These are phyloP conservation scores for Girardia tigrina DNA, from an alignment of 2,888 invertebrate species.

Conservation along the genomic window DNA sequence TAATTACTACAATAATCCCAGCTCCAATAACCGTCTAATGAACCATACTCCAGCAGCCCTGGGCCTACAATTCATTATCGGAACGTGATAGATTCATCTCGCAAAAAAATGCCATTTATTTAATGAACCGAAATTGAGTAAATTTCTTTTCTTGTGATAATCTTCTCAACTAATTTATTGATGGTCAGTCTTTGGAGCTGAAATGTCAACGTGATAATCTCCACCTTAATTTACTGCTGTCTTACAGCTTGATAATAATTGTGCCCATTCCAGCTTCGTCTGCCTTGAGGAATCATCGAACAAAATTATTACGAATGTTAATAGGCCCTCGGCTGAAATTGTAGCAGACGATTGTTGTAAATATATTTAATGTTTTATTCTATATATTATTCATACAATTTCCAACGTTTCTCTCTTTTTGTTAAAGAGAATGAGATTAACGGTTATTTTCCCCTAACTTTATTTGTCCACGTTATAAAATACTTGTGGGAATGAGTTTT, in stretches of 20 bases:
- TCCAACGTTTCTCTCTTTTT: conserved; percentile 14
- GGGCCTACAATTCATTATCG: conserved; percentile 9
- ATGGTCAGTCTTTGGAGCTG: conserved; percentile 23
- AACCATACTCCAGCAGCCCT: neutral
- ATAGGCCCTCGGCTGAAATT: conserved; percentile 8
- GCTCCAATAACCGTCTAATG: neutral
- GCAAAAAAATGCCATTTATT: conserved; percentile 4
- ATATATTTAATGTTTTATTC: neutral
- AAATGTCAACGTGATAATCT: conserved; percentile 23
- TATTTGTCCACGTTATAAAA: no score
- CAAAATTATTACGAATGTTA: conserved; percentile 1
- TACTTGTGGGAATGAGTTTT: no score
- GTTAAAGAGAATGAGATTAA: no score
- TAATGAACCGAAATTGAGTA: conserved; percentile 18
- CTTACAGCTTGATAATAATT: conserved; percentile 4
- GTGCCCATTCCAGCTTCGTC: neutral
- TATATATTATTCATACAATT: no score
- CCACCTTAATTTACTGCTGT: conserved; percentile 20
- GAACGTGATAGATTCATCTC: conserved; percentile 18
- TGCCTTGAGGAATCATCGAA: conserved; percentile 20
- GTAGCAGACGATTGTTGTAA: conserved; percentile 2
- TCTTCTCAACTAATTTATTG: conserved; percentile 3
- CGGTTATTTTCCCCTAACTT: no score
- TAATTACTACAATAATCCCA: conserved; percentile 13
- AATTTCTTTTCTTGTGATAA: conserved; percentile 6